Conservation (phyloP, 2,113 vertebrate genomes). For the Lonchura striata region DNA sequence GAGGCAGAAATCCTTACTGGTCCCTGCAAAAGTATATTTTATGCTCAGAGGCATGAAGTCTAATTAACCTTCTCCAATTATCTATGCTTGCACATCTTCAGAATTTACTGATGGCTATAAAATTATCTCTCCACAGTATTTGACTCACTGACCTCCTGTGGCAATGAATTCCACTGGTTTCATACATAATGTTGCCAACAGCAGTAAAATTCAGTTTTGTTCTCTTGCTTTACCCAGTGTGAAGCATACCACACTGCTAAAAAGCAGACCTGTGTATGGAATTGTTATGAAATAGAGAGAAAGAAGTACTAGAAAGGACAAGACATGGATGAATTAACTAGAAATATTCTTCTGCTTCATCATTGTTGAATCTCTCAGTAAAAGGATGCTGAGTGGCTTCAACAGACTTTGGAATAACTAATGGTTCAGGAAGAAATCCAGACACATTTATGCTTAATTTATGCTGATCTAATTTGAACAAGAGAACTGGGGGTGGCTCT, state of each 20-base stretch:
- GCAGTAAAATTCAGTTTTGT: neutral
- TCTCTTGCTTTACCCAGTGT: neutral
- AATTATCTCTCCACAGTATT: constrained; percentile 59
- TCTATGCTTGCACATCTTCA: constrained; percentile 45
- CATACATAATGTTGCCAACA: constrained; percentile 13
- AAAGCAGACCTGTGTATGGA: neutral
- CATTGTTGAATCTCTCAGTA: neutral
- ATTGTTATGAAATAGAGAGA: neutral
- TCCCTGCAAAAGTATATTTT: constrained; percentile 30
- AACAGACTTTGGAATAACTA: neutral
- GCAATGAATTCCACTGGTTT: constrained; percentile 25
- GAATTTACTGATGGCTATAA: constrained; percentile 67
- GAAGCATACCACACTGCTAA: neutral
- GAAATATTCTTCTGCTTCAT: neutral
- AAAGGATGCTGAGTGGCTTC: neutral
- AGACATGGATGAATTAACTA: neutral
- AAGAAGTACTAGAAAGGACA: neutral
- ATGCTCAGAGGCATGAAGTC: constrained; percentile 47
- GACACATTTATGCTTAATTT: constrained; percentile 4
- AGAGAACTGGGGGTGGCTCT: neutral
- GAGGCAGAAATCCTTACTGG: constrained; percentile 15
- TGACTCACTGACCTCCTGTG: constrained; percentile 36
- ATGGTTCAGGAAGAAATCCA: neutral
- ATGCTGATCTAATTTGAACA: constrained; percentile 7
- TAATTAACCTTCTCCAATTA: constrained; percentile 69